Evolutionary conservation across 2,888 invertebrate species (phyloP), one percentile per base, ranked within the genome.

Genomic region (Microplitis deprimator): DNA sequence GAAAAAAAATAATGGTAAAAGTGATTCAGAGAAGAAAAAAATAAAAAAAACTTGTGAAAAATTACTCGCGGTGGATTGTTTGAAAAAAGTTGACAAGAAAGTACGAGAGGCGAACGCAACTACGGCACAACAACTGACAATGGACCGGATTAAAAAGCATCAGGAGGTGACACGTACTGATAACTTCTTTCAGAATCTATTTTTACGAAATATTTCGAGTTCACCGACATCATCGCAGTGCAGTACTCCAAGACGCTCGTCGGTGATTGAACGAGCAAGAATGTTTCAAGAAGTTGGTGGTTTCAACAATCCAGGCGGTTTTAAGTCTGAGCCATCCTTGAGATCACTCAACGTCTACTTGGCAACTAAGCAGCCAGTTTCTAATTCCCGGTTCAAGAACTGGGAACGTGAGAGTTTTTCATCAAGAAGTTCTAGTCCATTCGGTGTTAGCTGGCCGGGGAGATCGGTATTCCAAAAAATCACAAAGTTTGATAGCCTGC

Each of bases 111-210:
- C 0, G 4, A 41, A 41, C 41, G 41, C 41, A 13, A 50, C 75
- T 85, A 64, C 77, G n/a, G 29, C 1, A 80, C 84, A 16, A 77
- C 82, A 13, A 6, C 77, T 87, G 41, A 87, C 88, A 1, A 82
- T 87, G 13, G 92, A 92, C 77, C 92, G 93, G 77, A 91, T 93
- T 38, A 91, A 91, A 82, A 90, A 91, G 81, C 93, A 92, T 73
- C 93, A 92, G 79, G 92, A 93, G 82, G 91, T 91, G 5, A 90
- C 94, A 40, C 90, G 93, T 78, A 92, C 93, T 0, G 92, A 94
- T 85, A 91, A 92, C 0, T 95, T 95, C 85, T 95, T 95, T 83
- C 94, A 94, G 87, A 93, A 94, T 88, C 91, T 95, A 20, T 93
- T 95, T 83, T 88, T 95, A 59, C 90, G 93, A 76, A 92, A 93